These are phyloP conservation scores for Montifringilla adamsi DNA, from an alignment of 2,113 vertebrate genomes.

Conservation along the genomic window DNA sequence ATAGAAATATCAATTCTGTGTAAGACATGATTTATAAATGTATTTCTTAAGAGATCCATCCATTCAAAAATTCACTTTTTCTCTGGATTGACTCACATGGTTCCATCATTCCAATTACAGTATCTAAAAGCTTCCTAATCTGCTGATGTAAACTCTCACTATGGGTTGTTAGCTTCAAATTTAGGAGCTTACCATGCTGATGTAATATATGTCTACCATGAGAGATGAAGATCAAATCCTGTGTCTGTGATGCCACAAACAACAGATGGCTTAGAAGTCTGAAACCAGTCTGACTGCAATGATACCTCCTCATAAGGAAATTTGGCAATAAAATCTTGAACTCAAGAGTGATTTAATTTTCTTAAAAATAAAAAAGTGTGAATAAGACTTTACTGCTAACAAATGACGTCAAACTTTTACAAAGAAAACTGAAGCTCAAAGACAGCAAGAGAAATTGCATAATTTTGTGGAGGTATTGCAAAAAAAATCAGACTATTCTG, in stretches of 20 bases:
- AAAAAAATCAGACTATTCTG: background rate
- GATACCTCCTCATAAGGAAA: background rate
- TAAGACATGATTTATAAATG: background rate
- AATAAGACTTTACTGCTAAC: background rate
- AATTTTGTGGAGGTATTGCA: background rate
- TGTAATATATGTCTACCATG: background rate
- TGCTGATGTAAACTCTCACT: background rate
- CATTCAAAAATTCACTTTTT: background rate
- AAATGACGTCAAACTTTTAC: background rate
- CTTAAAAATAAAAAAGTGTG: background rate
- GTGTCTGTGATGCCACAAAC: background rate
- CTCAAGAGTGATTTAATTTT: background rate
- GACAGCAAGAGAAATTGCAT: background rate
- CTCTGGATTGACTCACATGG: rapidly evolving
- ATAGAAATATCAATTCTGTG: background rate
- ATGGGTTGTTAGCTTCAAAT: background rate
- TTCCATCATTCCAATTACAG: background rate
- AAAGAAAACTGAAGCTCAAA: background rate
- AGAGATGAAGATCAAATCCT: background rate
- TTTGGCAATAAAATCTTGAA: background rate
- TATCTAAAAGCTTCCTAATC: background rate
- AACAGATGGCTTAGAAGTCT: background rate
- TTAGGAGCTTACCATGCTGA: background rate
- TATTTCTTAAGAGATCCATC: background rate
- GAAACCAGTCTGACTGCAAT: background rate